Percentiles rank a stretch among this genome's conserved stretches.
phyloP scores from a whole-genome alignment of 1,140 invertebrate species.

The Temnothorax longispinosus region DNA sequence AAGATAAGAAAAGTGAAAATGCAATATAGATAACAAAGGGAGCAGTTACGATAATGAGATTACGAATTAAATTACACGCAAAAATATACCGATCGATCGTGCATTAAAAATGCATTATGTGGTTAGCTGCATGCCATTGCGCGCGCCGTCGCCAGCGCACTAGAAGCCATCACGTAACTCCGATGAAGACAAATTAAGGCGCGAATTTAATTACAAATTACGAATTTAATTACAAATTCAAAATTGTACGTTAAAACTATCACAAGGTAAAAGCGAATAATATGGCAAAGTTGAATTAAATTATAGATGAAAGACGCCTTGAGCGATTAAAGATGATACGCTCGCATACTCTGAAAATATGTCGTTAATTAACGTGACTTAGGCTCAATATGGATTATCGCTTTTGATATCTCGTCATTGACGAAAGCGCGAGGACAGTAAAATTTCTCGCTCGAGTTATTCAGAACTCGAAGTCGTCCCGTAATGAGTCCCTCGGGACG shows the following conservation, averaged over 20 bases:
- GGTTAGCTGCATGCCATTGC: conserved; percentile 28
- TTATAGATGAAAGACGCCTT: conserved; percentile 28
- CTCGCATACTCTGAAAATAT: background rate
- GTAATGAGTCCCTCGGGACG: conserved; percentile 66
- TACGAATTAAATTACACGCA: conserved; percentile 14
- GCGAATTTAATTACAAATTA: conserved; percentile 50
- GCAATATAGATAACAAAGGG: background rate
- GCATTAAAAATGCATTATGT: conserved; percentile 43
- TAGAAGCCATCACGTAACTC: background rate
- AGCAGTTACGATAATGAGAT: background rate
- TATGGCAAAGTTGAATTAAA: conserved; percentile 22
- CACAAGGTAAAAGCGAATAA: conserved; percentile 3
- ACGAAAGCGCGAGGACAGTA: conserved; percentile 38
- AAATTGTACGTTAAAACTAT: conserved; percentile 36
- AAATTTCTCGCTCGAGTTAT: conserved; percentile 49
- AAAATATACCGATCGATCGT: conserved; percentile 28
- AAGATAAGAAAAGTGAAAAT: background rate
- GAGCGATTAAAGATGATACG: conserved; percentile 18
- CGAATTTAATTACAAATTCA: conserved; percentile 48
- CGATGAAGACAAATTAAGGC: conserved; percentile 21
- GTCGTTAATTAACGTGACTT: conserved; percentile 22
- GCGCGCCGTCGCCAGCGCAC: background rate
- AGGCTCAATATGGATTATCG: conserved; percentile 18
- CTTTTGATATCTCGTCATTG: conserved; percentile 19
- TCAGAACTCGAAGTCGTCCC: conserved; percentile 22